Conservation (phyloP, 2,113 vertebrate species). For the Saccopteryx bilineata region DNA sequence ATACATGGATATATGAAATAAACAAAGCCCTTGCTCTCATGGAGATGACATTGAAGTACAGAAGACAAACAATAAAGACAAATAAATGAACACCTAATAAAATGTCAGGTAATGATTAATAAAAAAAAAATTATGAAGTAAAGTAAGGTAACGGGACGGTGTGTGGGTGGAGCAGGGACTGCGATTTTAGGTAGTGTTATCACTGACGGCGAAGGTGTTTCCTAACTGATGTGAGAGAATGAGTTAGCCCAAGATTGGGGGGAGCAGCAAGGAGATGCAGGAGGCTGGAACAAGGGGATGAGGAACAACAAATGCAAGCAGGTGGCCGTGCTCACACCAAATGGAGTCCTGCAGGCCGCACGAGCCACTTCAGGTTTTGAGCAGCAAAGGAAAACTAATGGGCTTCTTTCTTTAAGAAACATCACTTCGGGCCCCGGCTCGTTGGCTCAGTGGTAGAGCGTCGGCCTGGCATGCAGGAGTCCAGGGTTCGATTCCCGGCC, state of each 20-base stretch:
- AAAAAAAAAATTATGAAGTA: background rate
- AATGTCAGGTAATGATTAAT: background rate
- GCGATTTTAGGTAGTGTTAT: background rate
- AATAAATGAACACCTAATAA: background rate
- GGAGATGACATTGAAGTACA: background rate
- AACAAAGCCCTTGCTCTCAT: background rate
- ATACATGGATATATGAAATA: too few relatives aligned
- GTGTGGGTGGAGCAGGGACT: fast-evolving
- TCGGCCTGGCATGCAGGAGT: too few relatives aligned
- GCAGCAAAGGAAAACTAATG: background rate
- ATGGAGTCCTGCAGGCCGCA: background rate
- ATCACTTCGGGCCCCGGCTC: too few relatives aligned
- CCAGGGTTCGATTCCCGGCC: too few relatives aligned
- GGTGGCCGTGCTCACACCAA: background rate
- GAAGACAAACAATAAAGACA: background rate
- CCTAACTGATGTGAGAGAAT: background rate
- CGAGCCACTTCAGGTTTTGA: fast-evolving
- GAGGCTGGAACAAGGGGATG: background rate
- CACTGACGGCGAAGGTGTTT: background rate
- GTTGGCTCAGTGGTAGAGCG: too few relatives aligned
- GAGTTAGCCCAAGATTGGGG: fast-evolving
- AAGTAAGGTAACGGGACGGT: background rate
- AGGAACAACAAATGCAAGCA: too few relatives aligned
- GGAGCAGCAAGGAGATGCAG: background rate
- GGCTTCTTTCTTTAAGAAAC: background rate